Evolutionary conservation across 2,888 invertebrate species (phyloP).

Genomic region (Aphodius granarius): DNA sequence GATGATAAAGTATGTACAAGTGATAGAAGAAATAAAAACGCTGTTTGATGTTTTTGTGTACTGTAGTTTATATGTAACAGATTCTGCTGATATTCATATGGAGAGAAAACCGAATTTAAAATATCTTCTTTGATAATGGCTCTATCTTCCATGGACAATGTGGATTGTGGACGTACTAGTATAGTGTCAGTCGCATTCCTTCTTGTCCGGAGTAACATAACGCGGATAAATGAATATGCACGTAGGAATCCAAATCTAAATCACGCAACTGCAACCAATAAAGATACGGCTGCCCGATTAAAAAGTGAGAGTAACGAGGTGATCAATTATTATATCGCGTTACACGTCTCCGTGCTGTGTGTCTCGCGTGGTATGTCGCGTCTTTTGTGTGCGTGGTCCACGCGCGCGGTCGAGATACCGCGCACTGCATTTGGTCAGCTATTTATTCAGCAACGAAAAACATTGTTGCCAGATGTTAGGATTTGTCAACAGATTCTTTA

Average conservation of each 20-base stretch:
- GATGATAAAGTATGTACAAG: no score
- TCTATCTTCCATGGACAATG: neutral
- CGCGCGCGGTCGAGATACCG: neutral
- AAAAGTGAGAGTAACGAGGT: conserved; percentile 9
- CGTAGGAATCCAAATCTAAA: neutral
- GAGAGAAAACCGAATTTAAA: no score
- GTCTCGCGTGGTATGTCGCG: neutral
- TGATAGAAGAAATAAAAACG: no score
- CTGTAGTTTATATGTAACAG: no score
- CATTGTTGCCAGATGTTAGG: no score
- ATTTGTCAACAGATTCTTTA: no score
- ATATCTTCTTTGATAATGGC: no score
- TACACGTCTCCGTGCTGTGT: neutral
- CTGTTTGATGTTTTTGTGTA: neutral
- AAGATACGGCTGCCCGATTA: neutral
- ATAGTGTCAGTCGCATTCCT: neutral
- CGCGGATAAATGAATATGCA: neutral
- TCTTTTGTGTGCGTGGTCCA: neutral
- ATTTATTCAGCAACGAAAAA: neutral
- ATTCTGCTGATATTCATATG: no score
- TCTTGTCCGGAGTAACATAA: neutral
- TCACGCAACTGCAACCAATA: neutral
- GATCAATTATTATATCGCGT: conserved; percentile 17
- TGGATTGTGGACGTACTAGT: neutral
- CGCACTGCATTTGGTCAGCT: neutral